Conservation (phyloP, 2,113 vertebrate genomes). For the zebrafish (Danio rerio) region DNA sequence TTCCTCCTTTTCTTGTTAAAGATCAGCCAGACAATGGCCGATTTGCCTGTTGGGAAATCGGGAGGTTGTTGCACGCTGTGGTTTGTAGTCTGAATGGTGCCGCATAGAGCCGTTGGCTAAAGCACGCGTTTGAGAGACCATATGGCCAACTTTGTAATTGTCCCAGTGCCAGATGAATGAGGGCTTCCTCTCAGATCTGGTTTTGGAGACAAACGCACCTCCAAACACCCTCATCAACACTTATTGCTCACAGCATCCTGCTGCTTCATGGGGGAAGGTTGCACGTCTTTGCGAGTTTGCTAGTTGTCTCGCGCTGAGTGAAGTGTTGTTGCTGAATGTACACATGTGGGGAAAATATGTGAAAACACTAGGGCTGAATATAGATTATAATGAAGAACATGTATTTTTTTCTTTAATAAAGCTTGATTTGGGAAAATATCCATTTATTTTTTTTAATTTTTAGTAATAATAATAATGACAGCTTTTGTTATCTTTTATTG, state of each 20-base stretch:
- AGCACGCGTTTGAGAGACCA: constrained; percentile 56
- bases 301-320: neutral
- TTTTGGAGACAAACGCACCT: constrained; percentile 63
- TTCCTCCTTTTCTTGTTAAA: constrained; percentile 33
- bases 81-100: constrained; percentile 15
- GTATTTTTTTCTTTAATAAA: too few species aligned
- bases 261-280: neutral
- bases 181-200: constrained; percentile 59
- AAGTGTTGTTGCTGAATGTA: neutral
- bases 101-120: constrained; percentile 16
- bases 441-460: neutral
- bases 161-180: constrained; percentile 65
- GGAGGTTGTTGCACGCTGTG: constrained; percentile 17
- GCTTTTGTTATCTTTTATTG: too few species aligned
- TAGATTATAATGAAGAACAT: too few species aligned
- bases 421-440: too few species aligned
- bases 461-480: neutral
- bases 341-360: neutral
- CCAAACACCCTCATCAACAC: constrained; percentile 47
- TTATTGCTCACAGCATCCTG: constrained; percentile 31
- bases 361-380: neutral
- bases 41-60: neutral
- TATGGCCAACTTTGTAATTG: constrained; percentile 70
- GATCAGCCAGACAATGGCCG: neutral
- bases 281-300: neutral